These are phyloP conservation scores for Zaprionus lineosus DNA, from an alignment of 2,888 invertebrate species.

Conservation along the genomic window DNA sequence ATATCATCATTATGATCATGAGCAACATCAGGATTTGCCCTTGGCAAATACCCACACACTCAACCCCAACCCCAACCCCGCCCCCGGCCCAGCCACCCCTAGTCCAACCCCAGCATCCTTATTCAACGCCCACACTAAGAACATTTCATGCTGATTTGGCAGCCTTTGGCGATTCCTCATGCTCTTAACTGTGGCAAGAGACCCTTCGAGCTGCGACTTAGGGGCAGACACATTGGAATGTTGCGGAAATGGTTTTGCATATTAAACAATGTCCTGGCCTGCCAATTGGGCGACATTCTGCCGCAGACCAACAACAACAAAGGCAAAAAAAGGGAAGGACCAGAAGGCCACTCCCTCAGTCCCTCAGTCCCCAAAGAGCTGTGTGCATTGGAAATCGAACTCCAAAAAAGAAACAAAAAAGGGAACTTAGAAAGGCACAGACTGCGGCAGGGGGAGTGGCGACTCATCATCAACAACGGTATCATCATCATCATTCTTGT, in stretches of 20 bases:
- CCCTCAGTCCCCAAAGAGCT: constrained; percentile 31
- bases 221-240: constrained; percentile 51
- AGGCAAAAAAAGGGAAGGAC: constrained; percentile 15
- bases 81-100: too few relatives aligned
- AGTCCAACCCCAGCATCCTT: too few relatives aligned
- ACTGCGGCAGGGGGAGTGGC: constrained; percentile 22
- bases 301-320: constrained; percentile 13
- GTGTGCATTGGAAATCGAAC: constrained; percentile 44
- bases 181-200: constrained; percentile 4
- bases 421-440: constrained; percentile 1
- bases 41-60: not conserved
- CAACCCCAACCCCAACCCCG: too few relatives aligned
- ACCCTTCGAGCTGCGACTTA: constrained; percentile 18
- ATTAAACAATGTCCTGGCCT: constrained; percentile 74
- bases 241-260: constrained; percentile 78
- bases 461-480: constrained; percentile 56
- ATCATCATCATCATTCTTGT: constrained; percentile 50
- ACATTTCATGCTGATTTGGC: constrained; percentile 74
- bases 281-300: constrained; percentile 73
- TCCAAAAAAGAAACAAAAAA: constrained; percentile 3
- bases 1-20: constrained; percentile 2
- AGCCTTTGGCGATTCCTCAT: constrained; percentile 52
- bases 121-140: constrained; percentile 47
- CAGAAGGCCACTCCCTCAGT: constrained; percentile 12
- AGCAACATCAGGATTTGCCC: constrained; percentile 22